A percentile compares a stretch with the other conserved stretches of the same genome.
Evolutionary conservation across 2,888 invertebrate species (phyloP).

Genomic region (Serripes groenlandicus): DNA sequence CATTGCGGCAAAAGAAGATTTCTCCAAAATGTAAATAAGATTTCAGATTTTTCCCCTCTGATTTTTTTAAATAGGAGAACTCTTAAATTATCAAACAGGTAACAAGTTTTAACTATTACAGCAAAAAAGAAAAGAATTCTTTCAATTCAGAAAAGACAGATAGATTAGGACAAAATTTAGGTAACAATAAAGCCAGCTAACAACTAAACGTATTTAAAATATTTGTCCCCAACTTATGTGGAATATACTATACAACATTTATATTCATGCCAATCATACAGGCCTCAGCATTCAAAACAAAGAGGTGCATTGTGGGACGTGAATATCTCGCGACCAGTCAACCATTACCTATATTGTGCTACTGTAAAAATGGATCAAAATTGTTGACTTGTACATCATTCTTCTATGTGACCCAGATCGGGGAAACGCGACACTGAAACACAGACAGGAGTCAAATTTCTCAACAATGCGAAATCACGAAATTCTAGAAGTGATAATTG

Average conservation of each 20-base stretch:
- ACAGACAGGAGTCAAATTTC: constrained; percentile 38
- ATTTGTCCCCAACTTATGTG: constrained; percentile 12
- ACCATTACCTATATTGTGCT: constrained; percentile 32
- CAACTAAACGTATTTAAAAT: too few species aligned
- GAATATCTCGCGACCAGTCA: constrained; percentile 44
- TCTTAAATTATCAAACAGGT: too few species aligned
- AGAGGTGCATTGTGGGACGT: constrained; percentile 48
- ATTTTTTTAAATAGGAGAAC: too few species aligned
- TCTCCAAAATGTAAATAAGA: too few species aligned
- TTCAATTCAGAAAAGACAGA: too few species aligned
- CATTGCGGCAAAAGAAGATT: not conserved
- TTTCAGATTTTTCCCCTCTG: too few species aligned
- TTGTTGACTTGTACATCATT: constrained; percentile 14
- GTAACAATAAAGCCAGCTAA: too few species aligned
- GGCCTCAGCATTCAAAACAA: constrained; percentile 54
- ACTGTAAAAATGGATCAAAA: constrained; percentile 3
- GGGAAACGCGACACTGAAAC: constrained; percentile 15
- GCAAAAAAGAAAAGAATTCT: too few species aligned
- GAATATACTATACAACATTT: constrained; percentile 36
- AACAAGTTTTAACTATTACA: too few species aligned
- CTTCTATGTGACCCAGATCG: constrained; percentile 18
- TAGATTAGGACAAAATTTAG: too few species aligned
- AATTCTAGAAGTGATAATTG: constrained; percentile 27
- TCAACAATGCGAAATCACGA: constrained; percentile 35
- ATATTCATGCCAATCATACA: constrained; percentile 56